Base-by-base conservation (phyloP, 2,113 vertebrate genomes). In the Triplophysa tibetana region DNA sequence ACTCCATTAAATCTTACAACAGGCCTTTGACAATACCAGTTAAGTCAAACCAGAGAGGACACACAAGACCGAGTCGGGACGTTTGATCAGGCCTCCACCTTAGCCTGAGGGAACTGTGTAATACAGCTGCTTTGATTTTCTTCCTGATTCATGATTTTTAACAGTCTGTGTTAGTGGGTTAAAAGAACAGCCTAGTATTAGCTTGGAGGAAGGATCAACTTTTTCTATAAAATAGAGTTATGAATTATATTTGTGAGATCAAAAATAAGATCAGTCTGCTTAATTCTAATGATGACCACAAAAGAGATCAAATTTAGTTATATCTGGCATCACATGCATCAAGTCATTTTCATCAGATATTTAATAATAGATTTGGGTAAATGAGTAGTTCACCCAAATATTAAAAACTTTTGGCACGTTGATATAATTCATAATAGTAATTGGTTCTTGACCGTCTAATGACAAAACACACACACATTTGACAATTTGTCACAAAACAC, bases 1-100 rank as follows among this genome's bases (percentile, higher is more conserved):
- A n/a, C 43, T 81, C 64, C 29, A 76, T 62, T 72, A 12, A 70
- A 79, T 14, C 52, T 23, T 80, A 48, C 24, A 83, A 67, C 64
- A 67, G 45, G 56, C 64, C 12, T 2, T 14, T 78, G 48, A 50
- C 19, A 41, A 83, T 66, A 64, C 54, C 29, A 62, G 43, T 65
- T 58, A 72, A 60, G 81, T 81, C 76, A 60, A 83, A 83, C 45
- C 4, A 73, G 48, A 64, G 69, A 78, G 83, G 83, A 86, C 83
- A 81, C 0, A 58, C 75, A 79, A 85, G 86, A 78, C 78, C 45
- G 70, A n/a, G 75, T 63, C 56, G 41, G 61, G 21, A 52, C 11
- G 43, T 81, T 70, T 64, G 70, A 79, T 64, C 70, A 75, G 67
- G 54, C 67, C 72, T 61, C 69, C 76, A 69, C 65, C 60, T 66